Conservation (phyloP, 2,888 invertebrate species). For the Andricus quercusramuli region DNA sequence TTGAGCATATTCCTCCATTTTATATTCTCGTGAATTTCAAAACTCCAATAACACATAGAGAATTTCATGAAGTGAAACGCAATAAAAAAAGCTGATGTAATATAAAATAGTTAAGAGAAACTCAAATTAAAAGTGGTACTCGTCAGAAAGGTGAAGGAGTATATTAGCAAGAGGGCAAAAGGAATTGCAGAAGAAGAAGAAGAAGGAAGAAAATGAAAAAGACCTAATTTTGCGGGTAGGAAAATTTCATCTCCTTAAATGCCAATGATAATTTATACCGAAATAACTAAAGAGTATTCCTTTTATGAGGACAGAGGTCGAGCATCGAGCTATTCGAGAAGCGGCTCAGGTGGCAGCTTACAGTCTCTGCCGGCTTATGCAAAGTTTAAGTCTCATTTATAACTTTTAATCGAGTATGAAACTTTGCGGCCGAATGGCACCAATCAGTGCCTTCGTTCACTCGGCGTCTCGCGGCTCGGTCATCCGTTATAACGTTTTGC, state of each 20-base stretch:
- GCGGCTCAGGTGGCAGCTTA: background rate
- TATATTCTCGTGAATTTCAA: no score
- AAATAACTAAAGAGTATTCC: background rate
- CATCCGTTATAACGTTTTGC: slow-evolving; percentile 59
- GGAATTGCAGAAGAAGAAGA: no score
- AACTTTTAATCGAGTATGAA: slow-evolving; percentile 74
- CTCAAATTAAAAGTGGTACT: no score
- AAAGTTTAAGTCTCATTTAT: slow-evolving; percentile 68
- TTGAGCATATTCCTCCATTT: no score
- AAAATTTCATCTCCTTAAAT: background rate
- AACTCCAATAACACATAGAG: no score
- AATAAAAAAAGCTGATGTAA: no score
- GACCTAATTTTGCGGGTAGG: background rate
- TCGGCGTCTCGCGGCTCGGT: slow-evolving; percentile 52
- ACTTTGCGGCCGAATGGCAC: slow-evolving; percentile 64
- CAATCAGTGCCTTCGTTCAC: slow-evolving; percentile 61
- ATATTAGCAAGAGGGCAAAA: no score
- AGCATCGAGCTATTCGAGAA: background rate
- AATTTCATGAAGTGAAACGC: no score
- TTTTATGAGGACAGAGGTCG: background rate
- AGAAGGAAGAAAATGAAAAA: no score
- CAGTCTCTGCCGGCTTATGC: slow-evolving; percentile 43
- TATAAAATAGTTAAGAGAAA: no score
- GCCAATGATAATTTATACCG: background rate
- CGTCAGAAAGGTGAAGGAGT: no score